Evolutionary conservation across 1,140 invertebrate genomes (phyloP).

Genomic region (Antheraea pernyi): DNA sequence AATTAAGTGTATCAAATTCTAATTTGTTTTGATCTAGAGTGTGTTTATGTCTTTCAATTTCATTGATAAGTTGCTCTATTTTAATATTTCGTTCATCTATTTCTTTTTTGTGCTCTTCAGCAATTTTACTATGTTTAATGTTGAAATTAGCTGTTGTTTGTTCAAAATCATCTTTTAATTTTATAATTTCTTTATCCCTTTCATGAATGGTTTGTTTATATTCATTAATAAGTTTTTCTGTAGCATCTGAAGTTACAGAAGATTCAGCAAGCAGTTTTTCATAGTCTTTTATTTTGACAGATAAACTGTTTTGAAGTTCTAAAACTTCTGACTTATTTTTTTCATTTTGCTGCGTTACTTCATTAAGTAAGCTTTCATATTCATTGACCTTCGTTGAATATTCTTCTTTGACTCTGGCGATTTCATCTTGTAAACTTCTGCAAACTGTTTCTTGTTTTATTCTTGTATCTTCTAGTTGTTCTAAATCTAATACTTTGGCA

Average conservation of each 20-base stretch:
- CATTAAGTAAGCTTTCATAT: slow-evolving; percentile 67
- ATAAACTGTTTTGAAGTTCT: slow-evolving; percentile 63
- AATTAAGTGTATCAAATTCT: slow-evolving; percentile 62
- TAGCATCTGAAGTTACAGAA: slow-evolving; percentile 41
- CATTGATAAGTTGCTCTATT: slow-evolving; percentile 69
- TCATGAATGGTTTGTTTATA: slow-evolving; percentile 70
- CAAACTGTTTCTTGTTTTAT: slow-evolving; percentile 73
- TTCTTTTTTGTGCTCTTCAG: slow-evolving; percentile 73
- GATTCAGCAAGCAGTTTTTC: slow-evolving; percentile 59
- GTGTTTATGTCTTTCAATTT: slow-evolving; percentile 77
- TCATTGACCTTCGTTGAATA: slow-evolving; percentile 66
- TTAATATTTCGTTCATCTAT: slow-evolving; percentile 71
- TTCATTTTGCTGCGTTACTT: slow-evolving; percentile 67
- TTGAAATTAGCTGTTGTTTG: slow-evolving; percentile 68
- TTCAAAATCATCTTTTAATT: slow-evolving; percentile 71
- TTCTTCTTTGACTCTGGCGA: slow-evolving; percentile 62
- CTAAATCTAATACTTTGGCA: slow-evolving; percentile 76
- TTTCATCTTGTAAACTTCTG: slow-evolving; percentile 65
- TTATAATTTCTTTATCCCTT: slow-evolving; percentile 71
- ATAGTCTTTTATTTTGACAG: slow-evolving; percentile 64
- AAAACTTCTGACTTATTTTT: slow-evolving; percentile 66
- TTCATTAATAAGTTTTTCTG: slow-evolving; percentile 68
- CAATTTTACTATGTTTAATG: slow-evolving; percentile 68
- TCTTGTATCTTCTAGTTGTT: slow-evolving; percentile 72
- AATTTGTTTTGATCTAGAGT: slow-evolving; percentile 73